Base-by-base conservation (phyloP, 1,140 invertebrate species). In the Rhagoletis zephyria region DNA sequence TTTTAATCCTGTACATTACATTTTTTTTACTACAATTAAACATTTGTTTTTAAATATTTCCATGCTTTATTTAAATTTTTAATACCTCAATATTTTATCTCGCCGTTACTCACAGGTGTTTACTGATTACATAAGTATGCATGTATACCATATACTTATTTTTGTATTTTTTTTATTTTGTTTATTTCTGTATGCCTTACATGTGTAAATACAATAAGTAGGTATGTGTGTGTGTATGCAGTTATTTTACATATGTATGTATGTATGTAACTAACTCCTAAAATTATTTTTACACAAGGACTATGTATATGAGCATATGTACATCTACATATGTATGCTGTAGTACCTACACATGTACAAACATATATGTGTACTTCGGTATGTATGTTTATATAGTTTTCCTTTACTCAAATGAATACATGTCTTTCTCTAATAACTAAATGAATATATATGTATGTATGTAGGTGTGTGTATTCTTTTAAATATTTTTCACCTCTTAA, bases 41-140 rank as follows among this genome's bases (percentile, higher is more conserved):
- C 10, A 51, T 1, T 12, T 77, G 0, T 77, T 77, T 5, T 7
- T 77, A 77, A 40, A 12, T 74, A 48, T 48, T 74, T 74, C 3
- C 45, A 45, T 74, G 40, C 10, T 74, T 74, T 74, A 74, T 74
- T 74, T 74, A 45, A 16, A 63, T 81, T 30, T 81, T 81, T 81
- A 81, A 81, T 81, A 16, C 74, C 56, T 81, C 74, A 81, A 81
- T 81, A 81, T 81, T 81, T 56, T 19, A 81, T 51, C 3, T 81
- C 48, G 19, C 19, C 45, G 16, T 81, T 51, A 48, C 42, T 81
- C 16, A 74, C 67, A 74, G 14, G 45, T 16, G 10, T 30, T 30
- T 30, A 30, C 30, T 30, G 30, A 30, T 30, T 30, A 30, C 30
- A 30, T 30, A 30, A 30, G 30, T 30, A 30, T 30, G 30, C 30